phyloP scores from a whole-genome alignment of 2,888 invertebrate genomes.

The Neria commutata region DNA sequence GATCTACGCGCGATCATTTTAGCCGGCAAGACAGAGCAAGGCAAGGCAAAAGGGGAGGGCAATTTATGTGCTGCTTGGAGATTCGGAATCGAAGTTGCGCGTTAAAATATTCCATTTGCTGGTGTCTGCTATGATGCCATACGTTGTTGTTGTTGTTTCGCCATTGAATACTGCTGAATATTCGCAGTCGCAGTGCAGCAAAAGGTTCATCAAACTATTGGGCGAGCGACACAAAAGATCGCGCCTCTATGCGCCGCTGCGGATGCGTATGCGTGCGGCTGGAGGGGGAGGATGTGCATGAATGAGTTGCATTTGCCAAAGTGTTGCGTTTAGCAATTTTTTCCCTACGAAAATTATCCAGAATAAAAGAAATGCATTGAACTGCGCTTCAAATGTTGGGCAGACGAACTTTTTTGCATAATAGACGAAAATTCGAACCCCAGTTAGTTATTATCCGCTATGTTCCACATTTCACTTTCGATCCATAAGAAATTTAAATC shows the following conservation, averaged over 20 bases:
- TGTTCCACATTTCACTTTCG: no score
- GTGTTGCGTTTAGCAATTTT: background rate
- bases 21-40: background rate
- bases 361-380: background rate
- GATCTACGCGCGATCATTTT: no score
- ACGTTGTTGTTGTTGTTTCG: background rate
- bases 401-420: no score
- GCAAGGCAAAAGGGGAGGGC: background rate
- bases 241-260: background rate
- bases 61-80: background rate
- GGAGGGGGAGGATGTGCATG: no score
- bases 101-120: background rate
- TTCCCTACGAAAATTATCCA: background rate
- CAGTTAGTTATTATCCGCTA: no score
- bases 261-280: no score
- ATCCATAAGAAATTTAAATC: no score
- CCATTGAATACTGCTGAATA: background rate
- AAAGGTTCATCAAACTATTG: background rate
- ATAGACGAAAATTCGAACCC: no score
- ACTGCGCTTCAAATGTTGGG: no score
- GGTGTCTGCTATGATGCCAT: background rate
- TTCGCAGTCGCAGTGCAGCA: background rate
- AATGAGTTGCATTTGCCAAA: background rate
- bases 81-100: background rate
- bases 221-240: background rate